These are phyloP conservation scores for Xanthorhoe designata DNA, from an alignment of 2,888 invertebrate species.

Conservation along the genomic window DNA sequence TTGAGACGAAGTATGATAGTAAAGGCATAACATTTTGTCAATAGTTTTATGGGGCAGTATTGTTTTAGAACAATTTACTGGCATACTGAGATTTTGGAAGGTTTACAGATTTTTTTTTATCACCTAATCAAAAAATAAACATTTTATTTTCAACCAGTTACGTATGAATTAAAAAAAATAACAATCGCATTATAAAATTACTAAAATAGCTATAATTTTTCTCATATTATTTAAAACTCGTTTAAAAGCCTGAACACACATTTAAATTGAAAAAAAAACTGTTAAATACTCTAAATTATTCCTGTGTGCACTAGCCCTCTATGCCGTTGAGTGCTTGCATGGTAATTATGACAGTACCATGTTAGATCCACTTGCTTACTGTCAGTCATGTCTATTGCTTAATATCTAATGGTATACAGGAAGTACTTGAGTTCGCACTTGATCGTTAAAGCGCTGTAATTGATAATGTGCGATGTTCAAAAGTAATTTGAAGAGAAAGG, in stretches of 20 bases:
- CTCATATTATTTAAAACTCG: too few relatives aligned
- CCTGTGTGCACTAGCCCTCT: slow-evolving; percentile 15
- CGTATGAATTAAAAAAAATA: too few relatives aligned
- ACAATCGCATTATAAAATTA: too few relatives aligned
- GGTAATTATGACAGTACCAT: slow-evolving; percentile 29
- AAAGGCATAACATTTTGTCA: too few relatives aligned
- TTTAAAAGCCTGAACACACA: background rate
- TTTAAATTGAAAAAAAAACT: background rate
- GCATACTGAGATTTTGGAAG: too few relatives aligned
- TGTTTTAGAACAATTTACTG: too few relatives aligned
- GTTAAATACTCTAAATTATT: background rate
- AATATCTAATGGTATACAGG: slow-evolving; percentile 8
- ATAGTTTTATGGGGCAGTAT: too few relatives aligned
- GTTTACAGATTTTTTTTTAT: too few relatives aligned
- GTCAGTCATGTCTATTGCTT: slow-evolving; percentile 25
- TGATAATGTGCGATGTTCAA: slow-evolving; percentile 2
- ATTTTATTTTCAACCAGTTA: too few relatives aligned
- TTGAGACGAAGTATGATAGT: too few relatives aligned
- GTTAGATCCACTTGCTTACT: slow-evolving; percentile 27
- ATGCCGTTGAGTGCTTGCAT: slow-evolving; percentile 7
- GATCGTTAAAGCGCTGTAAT: background rate
- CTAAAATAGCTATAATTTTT: too few relatives aligned
- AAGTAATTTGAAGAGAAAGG: slow-evolving; percentile 7
- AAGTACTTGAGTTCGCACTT: background rate
- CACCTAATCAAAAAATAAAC: too few relatives aligned